Base-by-base conservation (phyloP, 2,797 vertebrate species). In the Saxicola maurus region DNA sequence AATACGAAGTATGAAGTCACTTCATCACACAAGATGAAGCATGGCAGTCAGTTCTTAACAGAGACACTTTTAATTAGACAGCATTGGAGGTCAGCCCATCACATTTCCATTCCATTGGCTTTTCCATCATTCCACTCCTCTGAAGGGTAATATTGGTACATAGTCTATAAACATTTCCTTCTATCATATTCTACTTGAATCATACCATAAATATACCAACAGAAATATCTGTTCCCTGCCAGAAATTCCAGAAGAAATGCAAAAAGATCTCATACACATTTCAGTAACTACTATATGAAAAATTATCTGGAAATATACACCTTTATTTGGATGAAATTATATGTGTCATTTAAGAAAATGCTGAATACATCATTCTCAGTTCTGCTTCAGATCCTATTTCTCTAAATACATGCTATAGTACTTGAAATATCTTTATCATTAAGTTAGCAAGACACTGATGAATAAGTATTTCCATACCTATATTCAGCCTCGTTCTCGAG, bases 11-110 rank as follows among this genome's bases (percentile, higher is more conserved):
- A 48, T 56, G n/a, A 87, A 79, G 40, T 78, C 43, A n/a, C 21
- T 30, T 56, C 35, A 49, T 56, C 43, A 49, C 14, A 49, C 21
- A 43, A 12, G 42, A 37, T 43, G 43, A 73, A 65, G 49, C 40
- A n/a, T 52, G 46, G 23, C 59, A 87, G 64, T 82, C 62, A 74
- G 16, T 37, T 92, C 20, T 49, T 82, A 88, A 86, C 17, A 42
- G 67, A 83, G 74, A 60, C 40, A 51, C 5, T 48, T 91, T 90
- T 82, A 93, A 93, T 92, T 91, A 93, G 69, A 73, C 52, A 85
- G 13, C 15, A 38, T 67, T 64, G 72, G 59, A 92, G 27, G 53
- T 84, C 71, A 94, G 46, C 28, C 33, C 42, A 85, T 95, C 48
- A 60, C 42, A 62, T 33, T 79, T 85, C 17, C 13, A 28, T 73